A percentile compares a stretch with the other conserved stretches of the same genome.
Conservation (phyloP, 2,888 invertebrate species). For the Sipunculus nudus region DNA sequence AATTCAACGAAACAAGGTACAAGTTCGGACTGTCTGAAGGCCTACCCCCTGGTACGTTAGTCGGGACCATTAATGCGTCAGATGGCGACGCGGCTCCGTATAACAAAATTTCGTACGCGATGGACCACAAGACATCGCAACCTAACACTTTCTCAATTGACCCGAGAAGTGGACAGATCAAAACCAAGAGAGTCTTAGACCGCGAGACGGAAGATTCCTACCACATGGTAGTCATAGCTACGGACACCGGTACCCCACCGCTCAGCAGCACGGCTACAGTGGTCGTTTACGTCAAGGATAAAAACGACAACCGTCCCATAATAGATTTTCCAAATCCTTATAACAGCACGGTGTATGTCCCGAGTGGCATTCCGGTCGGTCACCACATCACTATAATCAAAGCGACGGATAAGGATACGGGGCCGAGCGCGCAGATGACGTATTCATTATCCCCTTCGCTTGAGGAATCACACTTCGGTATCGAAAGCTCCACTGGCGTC, state of each 20-base stretch:
- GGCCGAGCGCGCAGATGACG: constrained; percentile 42
- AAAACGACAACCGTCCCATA: constrained; percentile 49
- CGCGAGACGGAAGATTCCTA: constrained; percentile 23
- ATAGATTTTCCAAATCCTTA: constrained; percentile 43
- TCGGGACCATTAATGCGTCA: neutral
- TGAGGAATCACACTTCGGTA: constrained; percentile 62
- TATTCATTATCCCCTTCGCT: constrained; percentile 53
- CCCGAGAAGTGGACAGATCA: constrained; percentile 39
- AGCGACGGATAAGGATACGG: constrained; percentile 45
- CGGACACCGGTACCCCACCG: constrained; percentile 24
- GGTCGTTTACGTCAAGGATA: constrained; percentile 41
- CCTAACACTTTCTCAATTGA: constrained; percentile 36
- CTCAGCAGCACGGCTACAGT: constrained; percentile 33
- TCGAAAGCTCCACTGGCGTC: constrained; percentile 64
- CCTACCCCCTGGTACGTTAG: neutral
- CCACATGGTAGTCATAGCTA: constrained; percentile 17
- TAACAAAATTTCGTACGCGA: neutral
- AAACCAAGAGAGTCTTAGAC: constrained; percentile 33
- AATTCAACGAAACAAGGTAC: constrained; percentile 29
- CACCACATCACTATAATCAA: constrained; percentile 37
- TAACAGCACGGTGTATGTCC: constrained; percentile 41
- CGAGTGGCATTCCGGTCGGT: constrained; percentile 32
- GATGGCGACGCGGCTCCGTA: neutral
- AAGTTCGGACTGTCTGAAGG: neutral
- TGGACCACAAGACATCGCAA: neutral